Evolutionary conservation across 2,113 vertebrate genomes (phyloP).

Genomic region (Condylura cristata): DNA sequence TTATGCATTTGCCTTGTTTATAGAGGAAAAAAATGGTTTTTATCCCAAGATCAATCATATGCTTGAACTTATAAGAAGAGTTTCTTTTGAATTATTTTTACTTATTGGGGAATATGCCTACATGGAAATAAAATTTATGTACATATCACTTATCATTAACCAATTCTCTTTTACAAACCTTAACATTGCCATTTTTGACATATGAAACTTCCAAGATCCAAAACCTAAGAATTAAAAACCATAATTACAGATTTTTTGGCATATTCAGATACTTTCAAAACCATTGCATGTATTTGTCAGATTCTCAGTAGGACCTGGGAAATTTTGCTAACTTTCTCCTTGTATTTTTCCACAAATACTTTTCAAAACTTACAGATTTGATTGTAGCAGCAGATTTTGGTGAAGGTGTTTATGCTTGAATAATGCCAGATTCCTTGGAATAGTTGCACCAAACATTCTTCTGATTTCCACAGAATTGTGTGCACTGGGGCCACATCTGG

Average conservation of each 20-base stretch:
- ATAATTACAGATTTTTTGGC: not conserved
- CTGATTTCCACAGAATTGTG: not conserved
- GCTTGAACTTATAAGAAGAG: not conserved
- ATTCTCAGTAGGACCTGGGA: not conserved
- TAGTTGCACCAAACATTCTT: not conserved
- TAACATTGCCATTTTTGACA: not conserved
- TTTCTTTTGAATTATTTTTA: not conserved
- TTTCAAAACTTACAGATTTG: not conserved
- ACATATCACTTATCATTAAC: not conserved
- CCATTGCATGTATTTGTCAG: not conserved
- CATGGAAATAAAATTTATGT: not conserved
- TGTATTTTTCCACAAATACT: not conserved
- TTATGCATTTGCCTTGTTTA: not conserved
- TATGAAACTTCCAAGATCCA: not conserved
- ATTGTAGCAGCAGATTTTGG: not conserved
- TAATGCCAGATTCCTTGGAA: not conserved
- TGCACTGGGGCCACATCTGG: not conserved
- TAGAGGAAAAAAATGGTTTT: not conserved
- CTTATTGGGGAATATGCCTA: not conserved
- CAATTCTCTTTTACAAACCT: not conserved
- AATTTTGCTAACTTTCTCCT: conserved; percentile 22
- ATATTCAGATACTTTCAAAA: not conserved
- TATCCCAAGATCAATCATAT: not conserved
- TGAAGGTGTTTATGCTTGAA: not conserved
- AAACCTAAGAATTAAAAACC: not conserved